Evolutionary conservation across 2,888 invertebrate species (phyloP), one percentile per base, ranked within the genome.

Genomic region (Nemoura dubitans): DNA sequence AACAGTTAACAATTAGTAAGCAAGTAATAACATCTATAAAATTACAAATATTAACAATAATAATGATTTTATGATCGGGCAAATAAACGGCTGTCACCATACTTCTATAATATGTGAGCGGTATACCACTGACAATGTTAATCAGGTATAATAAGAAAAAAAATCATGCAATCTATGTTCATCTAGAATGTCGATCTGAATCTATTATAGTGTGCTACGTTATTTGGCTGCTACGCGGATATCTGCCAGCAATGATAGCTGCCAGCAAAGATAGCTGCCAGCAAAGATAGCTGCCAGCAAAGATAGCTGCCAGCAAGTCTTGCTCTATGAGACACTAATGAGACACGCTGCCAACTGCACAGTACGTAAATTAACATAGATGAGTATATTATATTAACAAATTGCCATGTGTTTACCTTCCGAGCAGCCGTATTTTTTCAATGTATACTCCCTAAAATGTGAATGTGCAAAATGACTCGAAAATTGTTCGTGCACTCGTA

Each of bases 11-110:
- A 78, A 10, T 78, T 78, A 78, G 26, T 27, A 78, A 28, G 78
- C 78, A 78, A 14, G 26, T 78, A 28, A n/a, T 78, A 78, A 78
- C 78, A 78, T 78, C 28, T 78, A 26, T 78, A 78, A 28, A 78
- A 78, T 78, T 78, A 78, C 78, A 78, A 78, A 78, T 78, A 78
- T 78, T 5, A 78, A 78, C 59, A 59, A 59, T 59, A 59, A 59
- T 21, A 59, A 59, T 59, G 36, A n/a, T n/a, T n/a, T n/a, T 36
- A 36, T 10, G 36, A 10, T 36, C 36, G 36, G 36, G 14, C 59
- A 59, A 36, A 59, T 21, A 14, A 59, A 59, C 14, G 59, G 21
- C 59, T 59, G 1, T 59, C 59, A 7, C 5, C 2, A 21, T 59
- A 59, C 21, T 1, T 7, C 14, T 59, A 59, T 36, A 36, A n/a